Conservation (phyloP, 1,140 invertebrate species). For the Heliconius melpomene region DNA sequence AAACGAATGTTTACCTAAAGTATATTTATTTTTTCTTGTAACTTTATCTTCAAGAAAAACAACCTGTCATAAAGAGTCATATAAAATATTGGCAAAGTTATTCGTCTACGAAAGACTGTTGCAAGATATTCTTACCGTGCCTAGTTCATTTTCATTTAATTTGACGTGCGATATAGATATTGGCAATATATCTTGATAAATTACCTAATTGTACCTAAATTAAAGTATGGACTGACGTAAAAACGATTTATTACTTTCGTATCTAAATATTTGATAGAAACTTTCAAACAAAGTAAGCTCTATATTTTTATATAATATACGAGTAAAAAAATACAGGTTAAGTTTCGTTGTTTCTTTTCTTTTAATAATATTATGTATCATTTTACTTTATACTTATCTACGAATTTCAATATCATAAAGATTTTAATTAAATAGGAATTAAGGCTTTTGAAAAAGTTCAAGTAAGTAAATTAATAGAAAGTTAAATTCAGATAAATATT, state of each 20-base stretch:
- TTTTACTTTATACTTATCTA: too few relatives aligned
- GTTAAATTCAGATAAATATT: too few relatives aligned
- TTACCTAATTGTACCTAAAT: not conserved
- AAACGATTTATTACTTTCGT: conserved; percentile 5
- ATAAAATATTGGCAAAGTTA: conserved; percentile 17
- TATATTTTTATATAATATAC: not conserved
- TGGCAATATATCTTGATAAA: conserved; percentile 8
- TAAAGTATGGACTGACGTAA: not conserved
- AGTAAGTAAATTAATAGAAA: too few relatives aligned
- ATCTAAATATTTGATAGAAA: not conserved
- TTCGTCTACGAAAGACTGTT: not conserved
- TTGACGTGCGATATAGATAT: conserved; percentile 6
- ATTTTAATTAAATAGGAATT: too few relatives aligned
- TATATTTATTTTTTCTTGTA: conserved; percentile 6
- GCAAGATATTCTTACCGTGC: conserved; percentile 5
- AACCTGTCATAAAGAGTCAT: conserved; percentile 15
- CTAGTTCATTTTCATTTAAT: conserved; percentile 14
- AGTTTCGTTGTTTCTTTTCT: too few relatives aligned
- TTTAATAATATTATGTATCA: too few relatives aligned
- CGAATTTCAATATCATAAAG: too few relatives aligned
- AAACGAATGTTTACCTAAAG: not conserved
- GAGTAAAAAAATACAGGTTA: too few relatives aligned
- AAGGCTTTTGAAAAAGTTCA: too few relatives aligned
- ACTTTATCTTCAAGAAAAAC: not conserved
- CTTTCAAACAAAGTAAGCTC: not conserved